Evolutionary conservation across 2,888 invertebrate genomes (phyloP), one percentile per base, ranked within the genome.

Genomic region (Euspilapteryx auroguttella): DNA sequence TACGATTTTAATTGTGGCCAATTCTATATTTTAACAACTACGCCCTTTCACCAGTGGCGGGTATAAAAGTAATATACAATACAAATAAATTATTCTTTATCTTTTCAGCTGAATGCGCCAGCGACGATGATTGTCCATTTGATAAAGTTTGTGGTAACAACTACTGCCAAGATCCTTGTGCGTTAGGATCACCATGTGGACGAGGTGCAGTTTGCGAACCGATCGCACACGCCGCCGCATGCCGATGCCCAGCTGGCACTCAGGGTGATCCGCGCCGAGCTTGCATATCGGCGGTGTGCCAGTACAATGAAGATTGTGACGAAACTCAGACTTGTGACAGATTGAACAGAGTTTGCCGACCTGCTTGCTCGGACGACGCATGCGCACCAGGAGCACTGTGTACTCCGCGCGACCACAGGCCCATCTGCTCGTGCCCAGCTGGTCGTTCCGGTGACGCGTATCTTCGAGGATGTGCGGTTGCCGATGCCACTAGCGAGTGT

Each of bases 271-370:
- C 92, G 2, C 80, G 81, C 34, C 71, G 88, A 3, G 85, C 89
- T 12, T 94, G 94, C 49, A 86, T 93, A 32, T 82, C 86, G 2
- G 89, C 87, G 6, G 80, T 87, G 23, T 93, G 93, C 41, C 90
- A 90, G 45, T 91, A 89, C 56, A 91, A 93, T 48, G 90, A 92
- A 45, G 93, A 94, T 48, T 94, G 93, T 42, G 87, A 87, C 17
- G 86, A 88, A 43, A 81, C 87, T 37, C 91, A 93, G 57, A 82
- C 87, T 20, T 94, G 93, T 55, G 89, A 92, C 47, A 78, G 90
- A 33, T 69, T 91, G 9, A 93, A 92, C 51, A 79, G 90, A 39
- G 81, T 89, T 1, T 93, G 94, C 46, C 80, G 87, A 41, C 86
- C 87, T 0, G 91, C 87, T 14, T 93, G 93, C 49, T 84, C 86